These are phyloP conservation scores for Sitta carolinensis DNA, from an alignment of 2,797 vertebrate genomes.

Conservation along the genomic window DNA sequence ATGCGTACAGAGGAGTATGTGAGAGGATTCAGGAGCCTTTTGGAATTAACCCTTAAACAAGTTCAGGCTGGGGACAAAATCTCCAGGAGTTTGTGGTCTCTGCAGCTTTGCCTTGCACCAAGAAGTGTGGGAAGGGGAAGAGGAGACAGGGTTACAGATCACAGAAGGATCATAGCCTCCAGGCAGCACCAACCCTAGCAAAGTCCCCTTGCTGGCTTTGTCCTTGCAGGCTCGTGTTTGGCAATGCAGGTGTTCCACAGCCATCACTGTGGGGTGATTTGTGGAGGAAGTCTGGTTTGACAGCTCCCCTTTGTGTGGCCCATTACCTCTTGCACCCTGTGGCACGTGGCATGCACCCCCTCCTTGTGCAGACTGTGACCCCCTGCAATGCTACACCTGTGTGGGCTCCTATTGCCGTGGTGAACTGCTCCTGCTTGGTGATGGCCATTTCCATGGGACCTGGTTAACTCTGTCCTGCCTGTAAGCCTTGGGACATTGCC, in stretches of 20 bases:
- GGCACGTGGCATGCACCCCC: fast-evolving
- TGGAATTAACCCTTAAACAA: not conserved
- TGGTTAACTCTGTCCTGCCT: not conserved
- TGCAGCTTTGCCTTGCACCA: not conserved
- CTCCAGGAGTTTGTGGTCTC: not conserved
- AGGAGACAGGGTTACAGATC: not conserved
- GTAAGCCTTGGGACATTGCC: not conserved
- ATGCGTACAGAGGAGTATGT: not conserved
- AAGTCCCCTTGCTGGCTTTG: not conserved
- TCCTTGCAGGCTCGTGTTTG: not conserved
- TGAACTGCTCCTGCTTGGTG: not conserved
- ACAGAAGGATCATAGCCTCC: not conserved
- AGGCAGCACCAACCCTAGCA: not conserved
- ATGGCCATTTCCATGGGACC: fast-evolving
- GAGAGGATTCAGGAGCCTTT: not conserved
- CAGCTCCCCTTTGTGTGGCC: fast-evolving
- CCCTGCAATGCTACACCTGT: fast-evolving
- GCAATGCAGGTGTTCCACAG: not conserved
- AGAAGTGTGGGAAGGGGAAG: not conserved
- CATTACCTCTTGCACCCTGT: fast-evolving
- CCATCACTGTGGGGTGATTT: not conserved
- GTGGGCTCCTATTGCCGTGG: not conserved
- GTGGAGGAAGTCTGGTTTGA: not conserved
- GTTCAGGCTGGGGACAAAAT: not conserved
- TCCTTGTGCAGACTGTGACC: not conserved